Evolutionary conservation across 2,113 vertebrate genomes (phyloP).

Genomic region (Heterotilapia buettikoferi): DNA sequence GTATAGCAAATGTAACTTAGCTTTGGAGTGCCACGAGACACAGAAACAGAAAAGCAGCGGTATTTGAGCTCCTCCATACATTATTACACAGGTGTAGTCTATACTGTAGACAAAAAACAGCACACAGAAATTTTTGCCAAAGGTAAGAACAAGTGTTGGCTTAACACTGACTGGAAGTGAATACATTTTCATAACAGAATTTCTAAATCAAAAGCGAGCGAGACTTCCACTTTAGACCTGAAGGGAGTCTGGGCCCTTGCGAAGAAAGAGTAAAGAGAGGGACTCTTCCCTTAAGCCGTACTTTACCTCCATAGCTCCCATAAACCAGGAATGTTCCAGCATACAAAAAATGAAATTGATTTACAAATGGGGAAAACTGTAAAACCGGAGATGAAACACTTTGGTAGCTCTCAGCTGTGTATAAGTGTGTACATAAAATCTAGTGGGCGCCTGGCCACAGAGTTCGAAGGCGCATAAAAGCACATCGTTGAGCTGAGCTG

Average conservation of each 20-base stretch:
- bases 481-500: not conserved
- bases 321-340: slow-evolving; percentile 34
- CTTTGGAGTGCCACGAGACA: not conserved
- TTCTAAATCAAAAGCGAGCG: not conserved
- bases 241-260: slow-evolving; percentile 2
- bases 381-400: not conserved
- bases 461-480: not conserved
- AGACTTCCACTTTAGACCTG: not conserved
- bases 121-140: not conserved
- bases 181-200: not conserved
- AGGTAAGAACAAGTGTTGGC: slow-evolving; percentile 25
- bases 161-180: not conserved
- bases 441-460: not conserved
- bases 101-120: not conserved
- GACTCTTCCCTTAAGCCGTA: slow-evolving; percentile 9
- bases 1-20: not conserved
- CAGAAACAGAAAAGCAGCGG: not conserved
- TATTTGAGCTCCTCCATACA: not conserved
- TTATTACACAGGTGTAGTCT: not conserved
- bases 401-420: not conserved
- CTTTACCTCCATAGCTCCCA: slow-evolving; percentile 27
- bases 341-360: slow-evolving; percentile 16
- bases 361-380: slow-evolving; percentile 11
- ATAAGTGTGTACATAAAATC: not conserved
- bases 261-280: not conserved